phyloP scores from a whole-genome alignment of 1,140 invertebrate genomes.

The Artemia franciscana region DNA sequence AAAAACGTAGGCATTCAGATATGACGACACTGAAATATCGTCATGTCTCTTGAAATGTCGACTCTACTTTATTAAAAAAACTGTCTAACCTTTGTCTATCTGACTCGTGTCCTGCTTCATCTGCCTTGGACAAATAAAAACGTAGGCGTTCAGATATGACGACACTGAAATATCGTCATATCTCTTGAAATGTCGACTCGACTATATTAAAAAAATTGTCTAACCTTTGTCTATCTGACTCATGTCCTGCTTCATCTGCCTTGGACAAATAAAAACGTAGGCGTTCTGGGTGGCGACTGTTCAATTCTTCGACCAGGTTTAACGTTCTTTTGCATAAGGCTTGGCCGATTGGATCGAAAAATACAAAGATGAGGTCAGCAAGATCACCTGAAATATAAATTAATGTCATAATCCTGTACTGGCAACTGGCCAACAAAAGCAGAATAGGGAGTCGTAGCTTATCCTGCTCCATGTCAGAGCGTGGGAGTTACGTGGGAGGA shows the following conservation, averaged over 20 bases:
- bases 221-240: conserved; percentile 26
- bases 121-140: conserved; percentile 35
- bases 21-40: no score
- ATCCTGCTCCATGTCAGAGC: background rate
- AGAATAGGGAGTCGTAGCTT: background rate
- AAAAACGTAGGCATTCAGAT: conserved; percentile 32
- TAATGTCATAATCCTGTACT: no score
- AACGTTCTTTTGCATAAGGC: conserved; percentile 34
- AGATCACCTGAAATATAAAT: conserved; percentile 25
- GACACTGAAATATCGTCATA: no score
- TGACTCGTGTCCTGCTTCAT: conserved; percentile 33
- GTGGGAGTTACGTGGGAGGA: background rate
- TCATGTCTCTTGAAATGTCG: no score
- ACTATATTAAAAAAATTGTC: no score
- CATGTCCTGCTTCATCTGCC: conserved; percentile 34
- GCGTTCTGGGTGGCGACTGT: conserved; percentile 27
- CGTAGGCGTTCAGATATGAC: conserved; percentile 31
- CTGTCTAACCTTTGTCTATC: conserved; percentile 23
- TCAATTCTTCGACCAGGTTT: conserved; percentile 31
- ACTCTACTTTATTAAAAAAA: no score
- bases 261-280: conserved; percentile 33
- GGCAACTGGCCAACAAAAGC: no score
- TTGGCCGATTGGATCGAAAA: conserved; percentile 38
- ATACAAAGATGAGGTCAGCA: conserved; percentile 34
- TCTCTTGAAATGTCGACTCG: no score